phyloP scores from a whole-genome alignment of 2,113 vertebrate genomes.

The Pteropus alecto region DNA sequence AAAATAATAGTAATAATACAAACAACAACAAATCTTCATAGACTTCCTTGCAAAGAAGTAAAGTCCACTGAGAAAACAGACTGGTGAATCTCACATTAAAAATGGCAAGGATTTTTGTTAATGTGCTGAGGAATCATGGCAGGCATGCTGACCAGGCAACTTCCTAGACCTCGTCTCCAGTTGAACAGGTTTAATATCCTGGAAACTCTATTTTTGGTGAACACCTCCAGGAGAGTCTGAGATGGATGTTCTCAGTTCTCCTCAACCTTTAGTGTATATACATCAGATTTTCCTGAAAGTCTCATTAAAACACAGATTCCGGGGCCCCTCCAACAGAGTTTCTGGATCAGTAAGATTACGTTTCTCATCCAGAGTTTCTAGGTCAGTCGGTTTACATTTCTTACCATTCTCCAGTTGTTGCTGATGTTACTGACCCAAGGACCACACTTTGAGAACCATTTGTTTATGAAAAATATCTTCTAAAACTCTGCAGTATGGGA shows the following conservation, averaged over 20 bases:
- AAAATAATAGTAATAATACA: background rate
- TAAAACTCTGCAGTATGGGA: background rate
- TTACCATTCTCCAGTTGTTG: background rate
- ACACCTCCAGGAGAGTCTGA: background rate
- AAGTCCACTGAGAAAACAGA: background rate
- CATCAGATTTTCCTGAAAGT: background rate
- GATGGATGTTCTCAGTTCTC: background rate
- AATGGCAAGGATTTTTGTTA: background rate
- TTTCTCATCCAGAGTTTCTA: background rate
- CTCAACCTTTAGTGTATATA: background rate
- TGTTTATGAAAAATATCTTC: background rate
- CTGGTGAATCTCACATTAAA: background rate
- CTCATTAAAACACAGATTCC: background rate
- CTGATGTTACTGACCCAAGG: background rate
- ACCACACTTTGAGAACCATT: background rate
- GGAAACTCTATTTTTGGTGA: background rate
- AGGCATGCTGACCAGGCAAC: background rate
- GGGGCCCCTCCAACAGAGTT: background rate
- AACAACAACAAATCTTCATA: background rate
- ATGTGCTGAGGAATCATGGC: background rate
- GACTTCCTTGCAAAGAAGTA: background rate
- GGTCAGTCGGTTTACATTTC: background rate
- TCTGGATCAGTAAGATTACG: background rate
- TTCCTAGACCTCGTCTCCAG: background rate
- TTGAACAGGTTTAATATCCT: background rate